Conservation (phyloP, 2,113 vertebrate species). For the Oryzias curvinotus region DNA sequence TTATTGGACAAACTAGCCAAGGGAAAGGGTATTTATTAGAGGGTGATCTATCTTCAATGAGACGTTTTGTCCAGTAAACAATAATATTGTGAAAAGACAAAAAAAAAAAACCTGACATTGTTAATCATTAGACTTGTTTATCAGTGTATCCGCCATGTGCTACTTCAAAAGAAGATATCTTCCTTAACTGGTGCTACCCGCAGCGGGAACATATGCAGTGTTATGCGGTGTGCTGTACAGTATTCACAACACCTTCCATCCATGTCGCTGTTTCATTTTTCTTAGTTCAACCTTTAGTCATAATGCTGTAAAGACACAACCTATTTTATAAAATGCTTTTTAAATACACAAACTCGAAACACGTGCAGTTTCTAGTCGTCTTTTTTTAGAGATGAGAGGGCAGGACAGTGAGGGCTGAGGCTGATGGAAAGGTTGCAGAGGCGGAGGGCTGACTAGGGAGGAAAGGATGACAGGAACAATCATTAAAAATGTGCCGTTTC, state of each 20-base stretch:
- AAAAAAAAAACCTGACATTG: constrained; percentile 34
- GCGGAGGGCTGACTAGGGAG: constrained; percentile 70
- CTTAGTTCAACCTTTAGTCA: constrained; percentile 51
- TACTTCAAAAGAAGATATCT: constrained; percentile 58
- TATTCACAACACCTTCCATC: constrained; percentile 56
- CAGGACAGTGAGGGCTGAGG: constrained; percentile 48
- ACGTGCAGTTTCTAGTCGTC: constrained; percentile 41
- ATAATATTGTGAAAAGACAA: constrained; percentile 57
- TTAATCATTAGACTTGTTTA: constrained; percentile 57
- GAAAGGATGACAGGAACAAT: constrained; percentile 69
- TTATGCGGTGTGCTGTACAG: constrained; percentile 58
- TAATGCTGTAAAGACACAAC: constrained; percentile 54
- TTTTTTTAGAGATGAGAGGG: constrained; percentile 56
- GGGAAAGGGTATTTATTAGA: constrained; percentile 73
- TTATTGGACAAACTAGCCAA: constrained; percentile 59
- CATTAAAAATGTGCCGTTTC: constrained; percentile 76
- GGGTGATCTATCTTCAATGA: constrained; percentile 59
- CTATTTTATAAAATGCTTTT: constrained; percentile 46
- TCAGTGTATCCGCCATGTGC: constrained; percentile 60
- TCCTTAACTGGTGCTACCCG: constrained; percentile 70
- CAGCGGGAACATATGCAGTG: constrained; percentile 60
- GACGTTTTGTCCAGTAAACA: constrained; percentile 58
- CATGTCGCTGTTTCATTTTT: constrained; percentile 53
- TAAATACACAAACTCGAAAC: constrained; percentile 43
- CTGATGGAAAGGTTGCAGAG: constrained; percentile 67